Conservation (phyloP, 2,797 vertebrate species). For the Gobio occitaniae region DNA sequence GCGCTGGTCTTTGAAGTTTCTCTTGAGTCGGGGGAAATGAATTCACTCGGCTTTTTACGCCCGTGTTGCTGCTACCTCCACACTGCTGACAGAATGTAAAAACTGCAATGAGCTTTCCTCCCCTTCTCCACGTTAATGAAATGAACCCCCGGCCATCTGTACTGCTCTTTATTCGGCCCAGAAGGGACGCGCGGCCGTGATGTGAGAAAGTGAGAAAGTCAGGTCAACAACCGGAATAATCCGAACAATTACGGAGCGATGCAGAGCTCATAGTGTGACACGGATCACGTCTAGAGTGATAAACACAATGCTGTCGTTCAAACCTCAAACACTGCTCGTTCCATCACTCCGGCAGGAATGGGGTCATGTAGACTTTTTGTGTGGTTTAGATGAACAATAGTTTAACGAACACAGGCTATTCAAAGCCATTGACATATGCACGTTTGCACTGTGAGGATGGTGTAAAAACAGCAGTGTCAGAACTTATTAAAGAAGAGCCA, state of each 20-base stretch:
- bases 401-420: not conserved
- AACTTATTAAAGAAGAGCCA: not conserved
- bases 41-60: constrained; percentile 67
- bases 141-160: constrained; percentile 63
- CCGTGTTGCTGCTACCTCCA: constrained; percentile 62
- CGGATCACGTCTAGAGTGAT: not conserved
- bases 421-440: too few species aligned
- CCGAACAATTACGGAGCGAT: constrained; percentile 40
- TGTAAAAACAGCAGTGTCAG: not conserved
- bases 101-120: constrained; percentile 57
- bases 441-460: not conserved
- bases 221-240: constrained; percentile 21
- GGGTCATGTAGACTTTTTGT: not conserved
- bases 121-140: constrained; percentile 67
- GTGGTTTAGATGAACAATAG: not conserved
- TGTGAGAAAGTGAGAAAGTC: constrained; percentile 57
- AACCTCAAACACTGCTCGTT: not conserved
- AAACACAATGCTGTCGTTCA: not conserved
- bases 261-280: constrained; percentile 56
- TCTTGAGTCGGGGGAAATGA: constrained; percentile 66
- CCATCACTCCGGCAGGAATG: not conserved
- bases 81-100: constrained; percentile 73
- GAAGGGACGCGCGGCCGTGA: constrained; percentile 58
- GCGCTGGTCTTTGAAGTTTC: constrained; percentile 73
- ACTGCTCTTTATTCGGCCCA: constrained; percentile 58